A percentile compares a stretch with the other conserved stretches of the same genome.
Evolutionary conservation across 2,888 invertebrate species (phyloP).

Genomic region (Dynastes maya): DNA sequence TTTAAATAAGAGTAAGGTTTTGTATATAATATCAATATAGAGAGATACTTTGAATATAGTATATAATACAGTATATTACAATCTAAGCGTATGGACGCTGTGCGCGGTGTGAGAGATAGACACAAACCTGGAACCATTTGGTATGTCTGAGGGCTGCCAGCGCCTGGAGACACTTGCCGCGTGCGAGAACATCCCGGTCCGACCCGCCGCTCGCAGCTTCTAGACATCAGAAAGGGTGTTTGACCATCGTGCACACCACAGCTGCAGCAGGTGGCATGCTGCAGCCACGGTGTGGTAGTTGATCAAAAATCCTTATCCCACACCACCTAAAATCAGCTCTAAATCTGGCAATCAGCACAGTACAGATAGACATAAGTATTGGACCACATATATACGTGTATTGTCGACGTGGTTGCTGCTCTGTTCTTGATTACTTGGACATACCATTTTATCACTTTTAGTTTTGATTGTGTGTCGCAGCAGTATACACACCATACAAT

Average conservation of each 20-base stretch:
- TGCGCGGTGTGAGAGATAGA: conserved; percentile 69
- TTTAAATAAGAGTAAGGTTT: conserved; percentile 13
- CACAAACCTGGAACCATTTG: conserved; percentile 99
- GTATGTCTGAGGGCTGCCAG: conserved; percentile 99
- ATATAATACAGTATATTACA: conserved; percentile 20
- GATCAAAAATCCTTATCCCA: conserved; percentile 82
- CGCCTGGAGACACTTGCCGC: conserved; percentile 99
- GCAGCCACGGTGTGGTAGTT: conserved; percentile 69
- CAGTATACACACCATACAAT: conserved; percentile 34
- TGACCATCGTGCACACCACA: conserved; percentile 77
- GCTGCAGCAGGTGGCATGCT: conserved; percentile 58
- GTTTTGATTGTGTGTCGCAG: conserved; percentile 29
- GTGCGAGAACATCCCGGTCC: conserved; percentile 95
- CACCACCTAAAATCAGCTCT: conserved; percentile 71
- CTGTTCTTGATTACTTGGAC: conserved; percentile 19
- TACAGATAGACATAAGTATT: conserved; percentile 68
- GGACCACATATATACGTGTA: conserved; percentile 59
- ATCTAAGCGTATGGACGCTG: conserved; percentile 48
- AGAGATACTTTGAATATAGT: neutral
- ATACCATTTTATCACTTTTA: conserved; percentile 30
- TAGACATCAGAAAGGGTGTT: conserved; percentile 79
- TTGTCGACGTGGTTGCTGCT: conserved; percentile 21
- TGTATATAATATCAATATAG: neutral
- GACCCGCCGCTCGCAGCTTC: conserved; percentile 81
- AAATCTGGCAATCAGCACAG: conserved; percentile 68